Conservation (phyloP, 2,888 invertebrate genomes). For the Leptinotarsa tumamoca region DNA sequence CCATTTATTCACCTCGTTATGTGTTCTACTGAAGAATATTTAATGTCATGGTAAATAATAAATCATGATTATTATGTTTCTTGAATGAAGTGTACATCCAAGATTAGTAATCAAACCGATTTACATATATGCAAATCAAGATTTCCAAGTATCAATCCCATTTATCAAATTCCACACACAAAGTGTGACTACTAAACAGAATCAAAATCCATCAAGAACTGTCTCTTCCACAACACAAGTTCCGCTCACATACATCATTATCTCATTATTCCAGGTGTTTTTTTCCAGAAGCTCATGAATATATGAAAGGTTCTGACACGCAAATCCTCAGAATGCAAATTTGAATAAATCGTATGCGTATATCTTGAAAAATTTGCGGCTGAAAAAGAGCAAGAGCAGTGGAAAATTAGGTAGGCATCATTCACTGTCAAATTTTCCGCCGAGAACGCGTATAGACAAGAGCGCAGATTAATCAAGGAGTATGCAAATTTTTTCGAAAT, state of each 20-base stretch:
- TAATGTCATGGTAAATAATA: too few species aligned
- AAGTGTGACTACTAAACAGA: slow-evolving; percentile 1
- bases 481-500: slow-evolving; percentile 17
- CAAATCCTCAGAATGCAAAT: slow-evolving; percentile 37
- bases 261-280: slow-evolving; percentile 27
- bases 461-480: slow-evolving; percentile 18
- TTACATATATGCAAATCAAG: too few species aligned
- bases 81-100: too few species aligned
- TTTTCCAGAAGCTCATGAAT: slow-evolving; percentile 34
- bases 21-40: too few species aligned
- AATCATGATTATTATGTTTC: too few species aligned
- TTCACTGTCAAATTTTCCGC: slow-evolving; percentile 26
- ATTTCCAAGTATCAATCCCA: neutral
- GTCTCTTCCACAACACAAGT: neutral
- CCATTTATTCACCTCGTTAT: too few species aligned
- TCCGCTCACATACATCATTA: slow-evolving; percentile 10
- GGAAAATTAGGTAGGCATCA: slow-evolving; percentile 33
- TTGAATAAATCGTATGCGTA: slow-evolving; percentile 38
- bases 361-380: slow-evolving; percentile 33
- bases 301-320: slow-evolving; percentile 32
- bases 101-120: too few species aligned
- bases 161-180: neutral
- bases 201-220: slow-evolving; percentile 13
- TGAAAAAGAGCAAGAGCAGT: slow-evolving; percentile 28
- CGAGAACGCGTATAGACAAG: slow-evolving; percentile 18